A percentile compares a stretch with the other conserved stretches of the same genome.
These are phyloP conservation scores for Drosophila auraria DNA, from an alignment of 1,140 invertebrate species.

Conservation along the genomic window DNA sequence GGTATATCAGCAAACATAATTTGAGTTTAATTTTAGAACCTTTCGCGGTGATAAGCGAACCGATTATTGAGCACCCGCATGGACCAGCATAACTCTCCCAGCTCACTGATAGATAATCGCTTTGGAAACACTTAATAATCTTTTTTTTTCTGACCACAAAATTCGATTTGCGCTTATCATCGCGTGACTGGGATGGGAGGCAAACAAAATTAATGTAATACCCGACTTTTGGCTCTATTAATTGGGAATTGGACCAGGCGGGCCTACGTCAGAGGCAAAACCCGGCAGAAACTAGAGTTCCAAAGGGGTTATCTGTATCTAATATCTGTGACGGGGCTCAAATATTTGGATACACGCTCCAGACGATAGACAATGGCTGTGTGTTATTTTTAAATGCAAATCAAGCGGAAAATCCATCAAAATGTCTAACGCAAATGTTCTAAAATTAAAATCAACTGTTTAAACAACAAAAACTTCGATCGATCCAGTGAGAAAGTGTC, in stretches of 20 bases:
- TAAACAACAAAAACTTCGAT: slow-evolving; percentile 56
- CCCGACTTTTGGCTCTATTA: slow-evolving; percentile 49
- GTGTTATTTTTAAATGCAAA: slow-evolving; percentile 58
- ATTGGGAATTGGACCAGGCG: slow-evolving; percentile 29
- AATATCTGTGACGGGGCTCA: slow-evolving; percentile 1
- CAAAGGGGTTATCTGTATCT: slow-evolving; percentile 2
- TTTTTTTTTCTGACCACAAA: too few species aligned
- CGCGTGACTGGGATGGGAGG: slow-evolving; percentile 54
- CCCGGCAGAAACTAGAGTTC: slow-evolving; percentile 5
- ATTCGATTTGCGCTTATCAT: slow-evolving; percentile 80
- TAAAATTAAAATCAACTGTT: slow-evolving; percentile 79
- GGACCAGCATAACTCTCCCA: slow-evolving; percentile 57
- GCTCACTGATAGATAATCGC: slow-evolving; percentile 50
- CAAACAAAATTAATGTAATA: slow-evolving; percentile 39
- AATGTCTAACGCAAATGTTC: slow-evolving; percentile 53
- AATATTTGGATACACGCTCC: slow-evolving; percentile 64
- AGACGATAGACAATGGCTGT: slow-evolving; percentile 18
- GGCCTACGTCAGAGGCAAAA: slow-evolving; percentile 48
- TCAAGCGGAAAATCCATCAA: slow-evolving; percentile 59
- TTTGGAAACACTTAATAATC: slow-evolving; percentile 20
- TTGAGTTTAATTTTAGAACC: slow-evolving; percentile 5
- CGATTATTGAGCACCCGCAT: slow-evolving; percentile 14
- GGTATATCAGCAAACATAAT: not conserved
- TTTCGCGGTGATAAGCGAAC: not conserved
- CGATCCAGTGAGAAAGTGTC: slow-evolving; percentile 36